A percentile compares a stretch with the other conserved stretches of the same genome.
phyloP scores from a whole-genome alignment of 2,113 vertebrate genomes.

The Thunnus thynnus region DNA sequence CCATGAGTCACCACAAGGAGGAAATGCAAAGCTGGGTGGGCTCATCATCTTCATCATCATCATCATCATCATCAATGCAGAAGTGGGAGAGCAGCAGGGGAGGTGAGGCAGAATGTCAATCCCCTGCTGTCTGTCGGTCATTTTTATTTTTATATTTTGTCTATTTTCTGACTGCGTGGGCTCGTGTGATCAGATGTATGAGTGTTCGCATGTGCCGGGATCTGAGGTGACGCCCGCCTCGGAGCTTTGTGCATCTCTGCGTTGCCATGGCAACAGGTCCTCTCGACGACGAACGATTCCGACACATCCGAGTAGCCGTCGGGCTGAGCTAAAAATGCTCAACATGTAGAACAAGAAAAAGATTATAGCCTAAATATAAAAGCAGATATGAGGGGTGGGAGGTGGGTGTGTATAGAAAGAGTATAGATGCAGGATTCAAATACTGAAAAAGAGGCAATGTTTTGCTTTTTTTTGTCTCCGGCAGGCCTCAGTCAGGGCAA shows the following conservation, averaged over 20 bases:
- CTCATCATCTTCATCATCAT: conserved; percentile 50
- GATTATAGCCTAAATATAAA: not conserved
- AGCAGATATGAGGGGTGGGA: not conserved
- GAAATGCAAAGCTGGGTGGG: conserved; percentile 44
- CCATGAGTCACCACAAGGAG: conserved; percentile 59
- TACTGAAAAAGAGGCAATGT: not conserved
- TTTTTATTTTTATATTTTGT: conserved; percentile 2
- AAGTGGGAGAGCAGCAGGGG: conserved; percentile 33
- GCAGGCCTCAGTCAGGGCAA: not conserved
- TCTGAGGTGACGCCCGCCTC: conserved; percentile 41
- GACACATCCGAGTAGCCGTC: conserved; percentile 44
- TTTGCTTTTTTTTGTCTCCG: not conserved
- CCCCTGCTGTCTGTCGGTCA: conserved; percentile 26
- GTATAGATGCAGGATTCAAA: not conserved
- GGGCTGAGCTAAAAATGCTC: conserved; percentile 38
- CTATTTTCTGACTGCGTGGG: conserved; percentile 57
- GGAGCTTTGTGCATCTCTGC: conserved; percentile 45
- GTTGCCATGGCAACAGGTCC: conserved; percentile 76
- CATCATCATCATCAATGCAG: conserved; percentile 43
- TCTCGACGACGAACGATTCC: conserved; percentile 46
- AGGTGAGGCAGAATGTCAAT: not conserved
- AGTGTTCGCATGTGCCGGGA: conserved; percentile 32
- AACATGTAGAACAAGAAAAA: conserved; percentile 18
- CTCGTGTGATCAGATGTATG: conserved; percentile 22
- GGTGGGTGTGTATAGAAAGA: not conserved